Evolutionary conservation across 2,888 invertebrate species (phyloP).

Genomic region (Pyrocoelia pectoralis): DNA sequence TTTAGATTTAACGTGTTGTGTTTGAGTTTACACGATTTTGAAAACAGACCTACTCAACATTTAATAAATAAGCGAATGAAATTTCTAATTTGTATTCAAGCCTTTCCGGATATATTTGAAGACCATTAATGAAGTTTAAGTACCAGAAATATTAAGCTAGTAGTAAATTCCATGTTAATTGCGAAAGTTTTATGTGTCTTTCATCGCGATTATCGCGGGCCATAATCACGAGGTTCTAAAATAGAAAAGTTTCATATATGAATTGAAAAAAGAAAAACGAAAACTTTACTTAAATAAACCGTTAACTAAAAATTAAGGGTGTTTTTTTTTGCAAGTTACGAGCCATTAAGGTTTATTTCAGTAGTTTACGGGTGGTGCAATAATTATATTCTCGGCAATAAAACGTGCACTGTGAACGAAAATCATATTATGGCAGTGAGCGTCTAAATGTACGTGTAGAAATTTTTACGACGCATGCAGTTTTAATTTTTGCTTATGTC

Average conservation of each 20-base stretch:
- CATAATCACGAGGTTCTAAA: background rate
- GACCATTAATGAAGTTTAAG: too few species aligned
- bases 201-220: background rate
- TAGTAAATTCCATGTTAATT: background rate
- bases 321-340: slow-evolving; percentile 13
- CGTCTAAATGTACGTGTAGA: slow-evolving; percentile 33
- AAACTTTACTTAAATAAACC: slow-evolving; percentile 17
- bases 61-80: too few species aligned
- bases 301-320: slow-evolving; percentile 24
- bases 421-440: slow-evolving; percentile 23
- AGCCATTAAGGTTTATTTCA: slow-evolving; percentile 24
- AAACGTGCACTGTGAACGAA: slow-evolving; percentile 21
- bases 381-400: slow-evolving; percentile 29
- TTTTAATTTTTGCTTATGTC: slow-evolving; percentile 29
- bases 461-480: slow-evolving; percentile 36
- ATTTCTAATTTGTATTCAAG: too few species aligned
- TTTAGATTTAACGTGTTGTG: too few species aligned
- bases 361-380: slow-evolving; percentile 39
- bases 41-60: too few species aligned
- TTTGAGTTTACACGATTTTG: too few species aligned
- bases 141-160: background rate
- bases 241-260: background rate
- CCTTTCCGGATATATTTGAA: too few species aligned
- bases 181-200: background rate
- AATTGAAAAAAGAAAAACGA: slow-evolving; percentile 5